Conservation (phyloP, 2,888 invertebrate species). For the Mythimna ferrago region DNA sequence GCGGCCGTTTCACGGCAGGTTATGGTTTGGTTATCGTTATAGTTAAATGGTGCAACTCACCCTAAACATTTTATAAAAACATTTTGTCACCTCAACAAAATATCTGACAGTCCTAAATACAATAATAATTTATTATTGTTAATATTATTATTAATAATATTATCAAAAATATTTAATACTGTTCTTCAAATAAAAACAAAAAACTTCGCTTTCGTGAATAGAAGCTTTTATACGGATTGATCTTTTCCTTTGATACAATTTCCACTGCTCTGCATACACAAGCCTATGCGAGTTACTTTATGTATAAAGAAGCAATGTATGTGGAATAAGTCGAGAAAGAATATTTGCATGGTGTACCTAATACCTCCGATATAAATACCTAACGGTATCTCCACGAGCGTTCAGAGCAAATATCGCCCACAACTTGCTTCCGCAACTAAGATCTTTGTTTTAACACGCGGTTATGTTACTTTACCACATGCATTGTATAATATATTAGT, state of each 20-base stretch:
- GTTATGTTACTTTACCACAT: slow-evolving; percentile 8
- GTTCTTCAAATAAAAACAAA: slow-evolving; percentile 26
- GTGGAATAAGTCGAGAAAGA: slow-evolving; percentile 32
- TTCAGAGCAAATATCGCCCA: slow-evolving; percentile 49
- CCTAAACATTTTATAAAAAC: neutral
- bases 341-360: slow-evolving; percentile 48
- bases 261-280: slow-evolving; percentile 42
- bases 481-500: slow-evolving; percentile 7
- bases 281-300: slow-evolving; percentile 12
- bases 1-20: no score
- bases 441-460: slow-evolving; percentile 28
- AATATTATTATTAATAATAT: neutral
- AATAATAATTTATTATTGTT: neutral
- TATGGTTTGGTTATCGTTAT: no score
- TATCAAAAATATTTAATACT: slow-evolving; percentile 25
- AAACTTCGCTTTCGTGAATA: slow-evolving; percentile 21
- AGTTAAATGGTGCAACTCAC: no score
- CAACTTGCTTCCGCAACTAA: slow-evolving; percentile 31
- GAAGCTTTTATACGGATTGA: slow-evolving; percentile 6
- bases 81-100: neutral
- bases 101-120: slow-evolving; percentile 14
- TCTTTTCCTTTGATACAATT: slow-evolving; percentile 6
- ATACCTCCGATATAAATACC: slow-evolving; percentile 61
- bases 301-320: slow-evolving; percentile 50
- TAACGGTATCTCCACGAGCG: slow-evolving; percentile 62